phyloP scores from a whole-genome alignment of 30 jellyfish, hydroid and myxozoan genomes.

The Haliclystus octoradiatus region DNA sequence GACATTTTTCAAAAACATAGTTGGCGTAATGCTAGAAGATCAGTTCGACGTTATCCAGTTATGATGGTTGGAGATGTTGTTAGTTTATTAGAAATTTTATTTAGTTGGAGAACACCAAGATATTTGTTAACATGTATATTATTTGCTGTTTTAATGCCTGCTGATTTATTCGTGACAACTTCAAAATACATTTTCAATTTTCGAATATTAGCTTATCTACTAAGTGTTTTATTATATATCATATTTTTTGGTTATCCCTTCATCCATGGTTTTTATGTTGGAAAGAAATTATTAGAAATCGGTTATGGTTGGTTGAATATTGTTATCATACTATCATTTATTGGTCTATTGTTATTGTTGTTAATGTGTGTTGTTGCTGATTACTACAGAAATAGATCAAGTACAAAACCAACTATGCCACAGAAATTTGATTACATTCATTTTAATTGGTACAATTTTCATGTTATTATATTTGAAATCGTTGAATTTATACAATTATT shows the following conservation, averaged over 20 bases:
- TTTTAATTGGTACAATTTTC: slow-evolving; percentile 73
- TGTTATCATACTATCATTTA: slow-evolving; percentile 29
- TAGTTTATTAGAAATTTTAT: slow-evolving; percentile 12
- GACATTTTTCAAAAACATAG: slow-evolving; percentile 68
- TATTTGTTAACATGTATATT: slow-evolving; percentile 56
- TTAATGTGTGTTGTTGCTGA: slow-evolving; percentile 48
- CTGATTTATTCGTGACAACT: slow-evolving; percentile 66
- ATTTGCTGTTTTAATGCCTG: slow-evolving; percentile 83
- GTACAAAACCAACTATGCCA: slow-evolving; percentile 19
- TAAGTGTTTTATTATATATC: slow-evolving; percentile 31
- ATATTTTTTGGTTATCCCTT: slow-evolving; percentile 57
- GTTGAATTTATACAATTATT: slow-evolving; percentile 68
- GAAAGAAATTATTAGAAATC: slow-evolving; percentile 22
- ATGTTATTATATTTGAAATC: slow-evolving; percentile 60
- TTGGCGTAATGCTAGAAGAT: slow-evolving; percentile 74
- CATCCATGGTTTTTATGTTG: slow-evolving; percentile 40
- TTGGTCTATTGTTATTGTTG: slow-evolving; percentile 31
- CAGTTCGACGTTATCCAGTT: slow-evolving; percentile 57
- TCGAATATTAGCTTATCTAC: slow-evolving; percentile 21
- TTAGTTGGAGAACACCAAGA: slow-evolving; percentile 95
- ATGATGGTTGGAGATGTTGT: slow-evolving; percentile 31
- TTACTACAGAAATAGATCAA: slow-evolving; percentile 11
- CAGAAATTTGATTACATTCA: slow-evolving; percentile 67
- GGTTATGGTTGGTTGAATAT: slow-evolving; percentile 61
- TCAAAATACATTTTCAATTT: slow-evolving; percentile 19